These are phyloP conservation scores for Symphodus melops DNA, from an alignment of 2,113 vertebrate genomes.

Conservation along the genomic window DNA sequence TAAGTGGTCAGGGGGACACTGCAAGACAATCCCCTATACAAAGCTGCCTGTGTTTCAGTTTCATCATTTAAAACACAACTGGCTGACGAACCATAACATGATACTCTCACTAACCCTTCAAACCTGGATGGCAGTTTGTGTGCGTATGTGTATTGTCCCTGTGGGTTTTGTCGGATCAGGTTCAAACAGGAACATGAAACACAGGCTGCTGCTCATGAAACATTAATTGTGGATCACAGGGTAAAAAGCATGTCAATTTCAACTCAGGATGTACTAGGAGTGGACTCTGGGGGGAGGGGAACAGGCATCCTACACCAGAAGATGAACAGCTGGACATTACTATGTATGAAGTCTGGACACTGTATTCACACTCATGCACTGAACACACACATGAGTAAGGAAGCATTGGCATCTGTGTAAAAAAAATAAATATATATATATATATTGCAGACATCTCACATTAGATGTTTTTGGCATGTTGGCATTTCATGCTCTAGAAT, in stretches of 20 bases:
- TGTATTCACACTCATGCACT: conserved; percentile 25
- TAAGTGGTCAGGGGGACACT: conserved; percentile 14
- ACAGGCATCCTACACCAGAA: conserved; percentile 30
- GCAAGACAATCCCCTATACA: conserved; percentile 5
- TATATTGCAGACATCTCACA: conserved; percentile 25
- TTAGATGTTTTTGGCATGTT: conserved; percentile 48
- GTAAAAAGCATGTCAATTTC: conserved; percentile 66
- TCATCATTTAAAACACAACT: conserved; percentile 8
- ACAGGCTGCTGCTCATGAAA: conserved; percentile 62
- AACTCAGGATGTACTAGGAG: conserved; percentile 18
- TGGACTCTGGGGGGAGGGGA: background rate
- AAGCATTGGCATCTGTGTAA: conserved; percentile 35
- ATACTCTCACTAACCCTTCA: conserved; percentile 13
- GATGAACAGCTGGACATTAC: conserved; percentile 51
- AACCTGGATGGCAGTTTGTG: conserved; percentile 10
- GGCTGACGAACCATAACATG: conserved; percentile 6
- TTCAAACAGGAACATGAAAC: conserved; percentile 68
- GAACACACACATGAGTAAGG: conserved; percentile 10
- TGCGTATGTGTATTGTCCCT: conserved; percentile 18
- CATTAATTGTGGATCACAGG: conserved; percentile 67
- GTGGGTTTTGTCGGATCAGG: conserved; percentile 3
- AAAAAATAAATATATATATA: conserved; percentile 32
- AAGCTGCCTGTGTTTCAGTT: background rate
- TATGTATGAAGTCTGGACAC: conserved; percentile 44
- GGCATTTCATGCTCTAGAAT: conserved; percentile 62